Percentiles rank a stretch among this genome's conserved stretches.
These are phyloP conservation scores for Dendroctonus valens DNA, from an alignment of 1,140 invertebrate genomes.

Conservation along the genomic window DNA sequence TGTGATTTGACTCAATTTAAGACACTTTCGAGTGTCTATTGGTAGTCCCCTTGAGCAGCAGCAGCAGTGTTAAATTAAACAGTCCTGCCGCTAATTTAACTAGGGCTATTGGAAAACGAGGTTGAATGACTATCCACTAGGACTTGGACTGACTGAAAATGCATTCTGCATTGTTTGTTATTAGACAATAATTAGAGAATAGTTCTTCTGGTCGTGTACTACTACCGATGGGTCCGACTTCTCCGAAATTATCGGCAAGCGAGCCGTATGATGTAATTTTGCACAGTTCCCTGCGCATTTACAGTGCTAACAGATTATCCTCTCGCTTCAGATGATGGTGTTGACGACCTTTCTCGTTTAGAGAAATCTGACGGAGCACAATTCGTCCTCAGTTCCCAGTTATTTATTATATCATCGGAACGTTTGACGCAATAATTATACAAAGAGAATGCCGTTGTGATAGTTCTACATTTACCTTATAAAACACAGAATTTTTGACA, in stretches of 20 bases:
- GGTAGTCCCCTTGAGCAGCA: no score
- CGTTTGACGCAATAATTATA: not conserved
- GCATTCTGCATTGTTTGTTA: not conserved
- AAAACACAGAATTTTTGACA: no score
- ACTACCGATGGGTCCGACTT: not conserved
- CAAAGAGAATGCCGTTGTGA: no score
- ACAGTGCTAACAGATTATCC: constrained; percentile 26
- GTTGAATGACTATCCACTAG: no score
- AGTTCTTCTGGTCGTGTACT: not conserved
- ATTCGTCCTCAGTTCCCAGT: not conserved
- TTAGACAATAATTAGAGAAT: no score
- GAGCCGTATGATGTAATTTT: constrained; percentile 26
- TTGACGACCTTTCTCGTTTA: constrained; percentile 30
- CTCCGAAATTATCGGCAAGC: constrained; percentile 23
- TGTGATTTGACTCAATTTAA: no score
- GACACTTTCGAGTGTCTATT: no score
- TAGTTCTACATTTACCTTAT: no score
- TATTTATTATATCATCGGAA: not conserved
- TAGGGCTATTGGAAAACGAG: no score
- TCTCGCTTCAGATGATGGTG: constrained; percentile 26
- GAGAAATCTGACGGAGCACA: constrained; percentile 15
- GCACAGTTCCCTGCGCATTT: constrained; percentile 30
- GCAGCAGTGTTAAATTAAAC: no score
- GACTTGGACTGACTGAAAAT: no score
- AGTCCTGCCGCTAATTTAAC: no score